These are phyloP conservation scores for Neodiprion virginianus DNA, from an alignment of 1,140 invertebrate species.

Conservation along the genomic window DNA sequence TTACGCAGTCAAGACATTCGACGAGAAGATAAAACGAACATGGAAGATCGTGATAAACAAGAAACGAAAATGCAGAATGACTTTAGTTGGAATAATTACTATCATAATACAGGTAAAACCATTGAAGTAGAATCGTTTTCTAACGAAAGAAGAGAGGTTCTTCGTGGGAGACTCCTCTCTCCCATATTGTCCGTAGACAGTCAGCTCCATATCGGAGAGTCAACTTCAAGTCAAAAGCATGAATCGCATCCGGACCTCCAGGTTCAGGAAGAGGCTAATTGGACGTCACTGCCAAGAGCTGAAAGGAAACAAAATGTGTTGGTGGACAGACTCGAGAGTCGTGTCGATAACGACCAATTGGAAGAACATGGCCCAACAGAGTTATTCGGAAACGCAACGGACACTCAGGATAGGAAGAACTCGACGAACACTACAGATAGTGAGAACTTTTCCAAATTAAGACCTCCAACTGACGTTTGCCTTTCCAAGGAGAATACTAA, in stretches of 20 bases:
- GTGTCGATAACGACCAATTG: not conserved
- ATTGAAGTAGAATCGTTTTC: not conserved
- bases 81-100: not conserved
- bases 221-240: not conserved
- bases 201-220: not conserved
- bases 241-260: not conserved
- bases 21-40: not conserved
- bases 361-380: not conserved
- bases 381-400: too few relatives aligned
- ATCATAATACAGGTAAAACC: not conserved
- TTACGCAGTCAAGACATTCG: not conserved
- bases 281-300: not conserved
- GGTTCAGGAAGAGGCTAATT: not conserved
- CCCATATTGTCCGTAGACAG: not conserved
- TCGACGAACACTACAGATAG: too few relatives aligned
- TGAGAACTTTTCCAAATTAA: too few relatives aligned
- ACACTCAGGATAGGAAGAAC: too few relatives aligned
- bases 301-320: not conserved
- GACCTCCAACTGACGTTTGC: too few relatives aligned
- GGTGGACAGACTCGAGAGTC: not conserved
- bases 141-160: not conserved
- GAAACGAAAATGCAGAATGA: not conserved
- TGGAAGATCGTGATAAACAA: not conserved
- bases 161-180: not conserved
- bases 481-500: too few relatives aligned